Evolutionary conservation across 2,113 vertebrate species (phyloP).

Genomic region (Gymnarchus niloticus): DNA sequence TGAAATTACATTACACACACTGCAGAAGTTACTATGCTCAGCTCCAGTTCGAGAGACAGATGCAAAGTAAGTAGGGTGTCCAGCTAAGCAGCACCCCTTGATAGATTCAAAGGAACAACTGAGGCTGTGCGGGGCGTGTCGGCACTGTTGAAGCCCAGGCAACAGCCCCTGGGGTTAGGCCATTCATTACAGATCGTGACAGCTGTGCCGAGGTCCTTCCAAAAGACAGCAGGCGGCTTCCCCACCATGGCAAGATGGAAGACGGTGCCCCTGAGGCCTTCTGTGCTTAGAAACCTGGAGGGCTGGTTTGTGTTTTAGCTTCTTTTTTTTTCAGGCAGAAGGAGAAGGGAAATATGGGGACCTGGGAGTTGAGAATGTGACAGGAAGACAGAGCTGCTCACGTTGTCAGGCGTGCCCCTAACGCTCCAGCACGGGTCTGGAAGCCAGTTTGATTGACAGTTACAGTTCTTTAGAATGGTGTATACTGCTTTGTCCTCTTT

Average conservation of each 20-base stretch:
- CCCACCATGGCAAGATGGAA: background rate
- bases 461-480: too few relatives aligned
- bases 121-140: background rate
- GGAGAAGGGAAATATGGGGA: too few relatives aligned
- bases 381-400: too few relatives aligned
- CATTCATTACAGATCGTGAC: background rate
- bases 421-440: too few relatives aligned
- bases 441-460: too few relatives aligned
- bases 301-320: too few relatives aligned
- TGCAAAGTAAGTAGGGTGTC: background rate
- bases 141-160: background rate
- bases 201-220: background rate
- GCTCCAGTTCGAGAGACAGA: background rate
- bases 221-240: background rate
- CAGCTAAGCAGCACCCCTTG: background rate
- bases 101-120: background rate
- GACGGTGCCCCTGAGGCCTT: too few relatives aligned
- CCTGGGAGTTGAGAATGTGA: too few relatives aligned
- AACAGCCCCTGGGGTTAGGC: background rate
- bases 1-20: background rate
- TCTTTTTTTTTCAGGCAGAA: too few relatives aligned
- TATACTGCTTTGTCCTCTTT: too few relatives aligned
- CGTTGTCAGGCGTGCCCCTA: too few relatives aligned
- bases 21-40: background rate
- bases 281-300: too few relatives aligned